Conservation (phyloP, 2,113 vertebrate genomes). For the Columbina picui region DNA sequence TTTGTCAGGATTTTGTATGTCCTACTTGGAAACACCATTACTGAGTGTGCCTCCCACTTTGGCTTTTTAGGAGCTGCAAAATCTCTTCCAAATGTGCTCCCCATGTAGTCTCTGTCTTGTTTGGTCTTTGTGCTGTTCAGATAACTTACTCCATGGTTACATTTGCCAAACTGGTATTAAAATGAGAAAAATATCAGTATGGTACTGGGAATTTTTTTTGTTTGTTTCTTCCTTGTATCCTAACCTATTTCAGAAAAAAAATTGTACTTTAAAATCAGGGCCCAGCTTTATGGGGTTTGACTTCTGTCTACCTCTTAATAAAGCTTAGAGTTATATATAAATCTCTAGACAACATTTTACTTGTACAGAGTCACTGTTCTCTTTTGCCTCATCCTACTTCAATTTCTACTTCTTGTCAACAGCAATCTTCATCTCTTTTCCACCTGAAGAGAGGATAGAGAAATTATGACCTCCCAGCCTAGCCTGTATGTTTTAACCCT, state of each 20-base stretch:
- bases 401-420: neutral
- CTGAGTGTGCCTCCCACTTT: neutral
- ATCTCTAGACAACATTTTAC: neutral
- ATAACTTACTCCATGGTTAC: neutral
- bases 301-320: neutral
- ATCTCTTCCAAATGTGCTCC: neutral
- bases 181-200: neutral
- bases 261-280: neutral
- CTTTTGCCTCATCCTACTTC: neutral
- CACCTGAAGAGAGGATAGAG: neutral
- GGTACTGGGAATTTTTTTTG: neutral
- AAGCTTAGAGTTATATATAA: neutral
- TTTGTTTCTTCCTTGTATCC: neutral
- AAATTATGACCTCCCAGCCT: neutral
- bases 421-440: neutral
- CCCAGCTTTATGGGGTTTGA: neutral
- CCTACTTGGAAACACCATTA: neutral
- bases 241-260: neutral
- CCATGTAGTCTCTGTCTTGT: neutral
- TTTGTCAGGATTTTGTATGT: neutral
- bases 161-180: neutral
- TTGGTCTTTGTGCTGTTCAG: neutral
- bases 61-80: neutral
- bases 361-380: neutral
- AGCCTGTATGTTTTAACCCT: neutral